Conservation (phyloP, 2,888 invertebrate genomes). For the Chromoteleia sp. region DNA sequence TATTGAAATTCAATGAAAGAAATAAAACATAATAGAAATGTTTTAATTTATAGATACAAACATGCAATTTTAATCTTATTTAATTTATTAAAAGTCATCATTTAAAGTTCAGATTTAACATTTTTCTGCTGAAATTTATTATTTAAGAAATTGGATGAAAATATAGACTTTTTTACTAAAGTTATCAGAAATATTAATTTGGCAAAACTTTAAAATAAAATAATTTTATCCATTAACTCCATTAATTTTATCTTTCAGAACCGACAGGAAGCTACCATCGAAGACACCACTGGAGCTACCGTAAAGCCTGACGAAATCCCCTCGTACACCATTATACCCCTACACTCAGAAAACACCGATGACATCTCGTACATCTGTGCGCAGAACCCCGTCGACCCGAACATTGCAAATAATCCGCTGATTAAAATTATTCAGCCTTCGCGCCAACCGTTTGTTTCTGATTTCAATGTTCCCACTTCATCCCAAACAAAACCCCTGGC, state of each 20-base stretch:
- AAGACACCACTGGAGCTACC: constrained; percentile 13
- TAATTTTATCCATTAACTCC: background rate
- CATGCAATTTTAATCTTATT: too few species aligned
- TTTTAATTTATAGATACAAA: too few species aligned
- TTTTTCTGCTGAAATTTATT: too few species aligned
- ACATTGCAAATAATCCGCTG: constrained; percentile 64
- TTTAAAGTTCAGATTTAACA: too few species aligned
- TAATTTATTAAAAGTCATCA: too few species aligned
- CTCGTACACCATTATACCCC: constrained; percentile 76
- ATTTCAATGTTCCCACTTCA: background rate
- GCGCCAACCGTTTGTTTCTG: background rate
- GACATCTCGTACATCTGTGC: constrained; percentile 73
- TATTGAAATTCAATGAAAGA: too few species aligned
- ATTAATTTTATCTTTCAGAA: constrained; percentile 27
- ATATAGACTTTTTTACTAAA: too few species aligned
- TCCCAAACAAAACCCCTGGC: background rate
- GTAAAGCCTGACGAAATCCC: constrained; percentile 65
- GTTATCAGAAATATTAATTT: too few species aligned
- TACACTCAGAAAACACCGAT: constrained; percentile 72
- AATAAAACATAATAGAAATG: too few species aligned
- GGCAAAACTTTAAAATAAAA: background rate
- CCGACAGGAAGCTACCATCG: constrained; percentile 23
- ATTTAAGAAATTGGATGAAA: too few species aligned
- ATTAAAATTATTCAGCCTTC: constrained; percentile 65
- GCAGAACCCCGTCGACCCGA: constrained; percentile 68